These are phyloP conservation scores for Aldabrachelys gigantea DNA, from an alignment of 2,113 vertebrate species.

Conservation along the genomic window DNA sequence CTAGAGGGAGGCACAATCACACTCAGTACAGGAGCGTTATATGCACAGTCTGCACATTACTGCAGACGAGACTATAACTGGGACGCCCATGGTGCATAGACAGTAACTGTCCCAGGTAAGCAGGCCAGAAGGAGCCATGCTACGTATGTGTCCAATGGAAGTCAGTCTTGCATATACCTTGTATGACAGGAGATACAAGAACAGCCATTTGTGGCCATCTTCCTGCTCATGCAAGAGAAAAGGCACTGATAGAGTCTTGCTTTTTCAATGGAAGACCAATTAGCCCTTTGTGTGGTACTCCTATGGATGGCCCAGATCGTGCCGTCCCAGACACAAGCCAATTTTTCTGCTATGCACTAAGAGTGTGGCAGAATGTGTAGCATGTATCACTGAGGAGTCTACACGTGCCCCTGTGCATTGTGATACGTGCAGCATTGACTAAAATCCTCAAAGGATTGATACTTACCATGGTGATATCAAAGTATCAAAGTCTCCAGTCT, in stretches of 20 bases:
- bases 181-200: not conserved
- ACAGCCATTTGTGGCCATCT: not conserved
- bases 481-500: not conserved
- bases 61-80: not conserved
- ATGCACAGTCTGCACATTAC: not conserved
- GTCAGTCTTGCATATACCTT: too few relatives aligned
- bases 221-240: not conserved
- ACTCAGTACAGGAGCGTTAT: not conserved
- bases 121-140: not conserved
- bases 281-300: accelerated
- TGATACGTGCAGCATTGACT: not conserved
- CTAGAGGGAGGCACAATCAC: accelerated
- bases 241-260: not conserved
- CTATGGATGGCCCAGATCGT: not conserved
- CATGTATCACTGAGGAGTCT: not conserved
- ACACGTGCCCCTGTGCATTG: not conserved
- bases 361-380: not conserved
- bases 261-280: not conserved
- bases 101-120: not conserved
- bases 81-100: not conserved
- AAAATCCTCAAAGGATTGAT: not conserved
- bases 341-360: not conserved
- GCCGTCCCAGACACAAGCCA: not conserved
- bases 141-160: not conserved
- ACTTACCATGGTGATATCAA: not conserved